Percentiles rank a stretch among this genome's conserved stretches.
Conservation (phyloP, 2,113 vertebrate genomes). For the Cariama cristata region DNA sequence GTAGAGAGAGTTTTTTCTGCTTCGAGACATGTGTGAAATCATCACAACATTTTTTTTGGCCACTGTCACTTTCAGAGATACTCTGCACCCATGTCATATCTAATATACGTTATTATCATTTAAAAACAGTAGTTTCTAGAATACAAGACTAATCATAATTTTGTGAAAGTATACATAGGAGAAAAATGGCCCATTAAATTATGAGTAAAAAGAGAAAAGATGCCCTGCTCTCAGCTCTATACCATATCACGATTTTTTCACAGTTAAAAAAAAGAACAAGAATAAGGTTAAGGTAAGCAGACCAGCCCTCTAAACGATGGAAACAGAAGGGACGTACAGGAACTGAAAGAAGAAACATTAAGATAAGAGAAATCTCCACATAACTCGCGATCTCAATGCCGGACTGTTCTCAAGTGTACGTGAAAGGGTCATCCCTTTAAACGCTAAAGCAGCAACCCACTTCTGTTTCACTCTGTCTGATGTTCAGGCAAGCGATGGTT, state of each 20-base stretch:
- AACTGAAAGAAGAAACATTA: neutral
- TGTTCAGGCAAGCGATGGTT: rapidly evolving
- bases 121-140: neutral
- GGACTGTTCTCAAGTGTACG: rapidly evolving
- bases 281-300: neutral
- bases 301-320: neutral
- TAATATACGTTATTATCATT: neutral
- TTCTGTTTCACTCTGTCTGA: neutral
- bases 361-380: neutral
- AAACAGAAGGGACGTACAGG: neutral
- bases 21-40: neutral
- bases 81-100: neutral
- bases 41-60: neutral
- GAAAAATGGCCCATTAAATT: neutral
- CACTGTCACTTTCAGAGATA: neutral
- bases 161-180: rapidly evolving
- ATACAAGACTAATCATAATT: neutral
- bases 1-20: neutral
- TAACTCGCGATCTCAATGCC: rapidly evolving
- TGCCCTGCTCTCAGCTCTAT: neutral
- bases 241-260: neutral
- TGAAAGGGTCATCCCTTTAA: neutral
- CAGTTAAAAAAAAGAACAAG: neutral
- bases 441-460: rapidly evolving
- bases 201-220: neutral